Evolutionary conservation across 2,113 vertebrate species (phyloP).

Genomic region (Hypocryptadius cinnamomeus): DNA sequence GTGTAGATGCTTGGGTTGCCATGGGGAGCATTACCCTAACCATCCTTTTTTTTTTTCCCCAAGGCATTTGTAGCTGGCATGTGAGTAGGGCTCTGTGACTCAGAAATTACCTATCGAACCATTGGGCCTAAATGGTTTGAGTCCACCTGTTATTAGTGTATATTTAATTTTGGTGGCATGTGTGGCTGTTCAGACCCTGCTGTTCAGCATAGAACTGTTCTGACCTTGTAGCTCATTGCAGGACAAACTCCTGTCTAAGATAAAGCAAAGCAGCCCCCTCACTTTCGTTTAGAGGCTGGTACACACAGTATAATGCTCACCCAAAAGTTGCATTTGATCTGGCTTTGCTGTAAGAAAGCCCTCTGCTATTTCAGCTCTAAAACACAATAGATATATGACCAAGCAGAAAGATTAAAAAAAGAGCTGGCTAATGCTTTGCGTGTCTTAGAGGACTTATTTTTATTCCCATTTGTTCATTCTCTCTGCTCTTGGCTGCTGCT

Average conservation of each 20-base stretch:
- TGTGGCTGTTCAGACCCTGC: not conserved
- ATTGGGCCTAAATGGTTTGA: rapidly evolving
- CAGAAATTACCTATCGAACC: not conserved
- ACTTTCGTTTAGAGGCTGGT: not conserved
- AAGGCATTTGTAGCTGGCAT: not conserved
- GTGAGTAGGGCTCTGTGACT: not conserved
- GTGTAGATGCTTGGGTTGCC: not conserved
- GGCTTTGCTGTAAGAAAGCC: not conserved
- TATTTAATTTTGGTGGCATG: not conserved
- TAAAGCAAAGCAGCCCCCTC: not conserved
- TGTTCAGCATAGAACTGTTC: not conserved
- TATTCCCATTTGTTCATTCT: constrained; percentile 11
- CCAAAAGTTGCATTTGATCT: not conserved
- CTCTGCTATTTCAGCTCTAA: not conserved
- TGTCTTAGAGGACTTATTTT: constrained; percentile 23
- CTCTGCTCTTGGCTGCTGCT: not conserved
- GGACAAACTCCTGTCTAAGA: not conserved
- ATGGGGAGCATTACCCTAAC: not conserved
- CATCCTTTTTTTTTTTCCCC: rapidly evolving
- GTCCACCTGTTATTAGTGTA: not conserved
- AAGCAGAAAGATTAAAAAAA: not conserved
- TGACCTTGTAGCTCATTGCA: not conserved
- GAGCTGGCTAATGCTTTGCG: not conserved
- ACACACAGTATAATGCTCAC: not conserved
- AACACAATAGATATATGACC: not conserved